These are phyloP conservation scores for Harmothoe impar DNA, from an alignment of 2,888 invertebrate species.

Conservation along the genomic window DNA sequence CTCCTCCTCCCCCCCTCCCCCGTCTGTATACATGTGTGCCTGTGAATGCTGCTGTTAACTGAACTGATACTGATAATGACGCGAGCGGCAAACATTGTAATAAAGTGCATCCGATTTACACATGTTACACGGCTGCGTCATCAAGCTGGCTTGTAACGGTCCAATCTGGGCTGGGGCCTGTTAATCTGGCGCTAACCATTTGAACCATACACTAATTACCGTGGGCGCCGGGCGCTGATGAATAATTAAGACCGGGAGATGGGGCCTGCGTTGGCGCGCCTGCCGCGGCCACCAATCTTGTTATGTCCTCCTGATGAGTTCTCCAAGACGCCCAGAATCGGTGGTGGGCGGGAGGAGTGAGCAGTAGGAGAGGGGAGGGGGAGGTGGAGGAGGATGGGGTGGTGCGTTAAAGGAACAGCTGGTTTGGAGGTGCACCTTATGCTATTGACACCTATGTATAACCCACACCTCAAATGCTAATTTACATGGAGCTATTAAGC, in stretches of 20 bases:
- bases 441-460: no score
- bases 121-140: conserved; percentile 40
- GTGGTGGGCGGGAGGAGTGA: neutral
- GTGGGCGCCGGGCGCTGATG: conserved; percentile 34
- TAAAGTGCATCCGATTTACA: conserved; percentile 53
- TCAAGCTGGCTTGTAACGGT: conserved; percentile 33
- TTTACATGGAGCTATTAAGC: no score
- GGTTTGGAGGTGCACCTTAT: neutral
- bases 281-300: conserved; percentile 50
- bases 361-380: neutral
- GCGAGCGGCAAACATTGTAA: conserved; percentile 22
- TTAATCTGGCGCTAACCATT: conserved; percentile 57
- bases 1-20: neutral
- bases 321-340: conserved; percentile 5
- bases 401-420: neutral
- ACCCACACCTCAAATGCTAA: no score
- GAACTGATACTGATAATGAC: neutral
- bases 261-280: conserved; percentile 43
- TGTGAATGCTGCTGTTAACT: no score
- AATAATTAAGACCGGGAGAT: conserved; percentile 59
- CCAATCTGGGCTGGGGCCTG: conserved; percentile 47
- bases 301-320: conserved; percentile 55
- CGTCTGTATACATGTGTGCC: neutral
- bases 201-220: conserved; percentile 57
- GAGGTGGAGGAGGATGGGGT: neutral